These are phyloP conservation scores for Anthonomus grandis DNA, from an alignment of 1,140 invertebrate species.

Conservation along the genomic window DNA sequence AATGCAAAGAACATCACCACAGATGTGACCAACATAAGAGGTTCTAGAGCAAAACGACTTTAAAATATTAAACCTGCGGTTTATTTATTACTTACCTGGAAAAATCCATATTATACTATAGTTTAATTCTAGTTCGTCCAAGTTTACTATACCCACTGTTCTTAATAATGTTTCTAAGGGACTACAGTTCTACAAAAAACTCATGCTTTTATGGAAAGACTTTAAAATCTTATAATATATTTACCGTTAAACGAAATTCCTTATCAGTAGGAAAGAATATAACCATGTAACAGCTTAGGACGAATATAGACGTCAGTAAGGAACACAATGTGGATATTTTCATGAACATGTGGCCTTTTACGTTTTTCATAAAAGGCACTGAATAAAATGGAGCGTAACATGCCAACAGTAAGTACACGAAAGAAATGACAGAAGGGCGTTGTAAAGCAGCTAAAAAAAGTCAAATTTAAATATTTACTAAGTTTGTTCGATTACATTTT, in stretches of 20 bases:
- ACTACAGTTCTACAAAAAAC: slow-evolving; percentile 13
- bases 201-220: neutral
- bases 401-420: slow-evolving; percentile 12
- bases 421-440: slow-evolving; percentile 11
- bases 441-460: slow-evolving; percentile 16
- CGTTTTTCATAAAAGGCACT: slow-evolving; percentile 12
- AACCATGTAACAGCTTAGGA: slow-evolving; percentile 12
- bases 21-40: slow-evolving; percentile 11
- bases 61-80: neutral
- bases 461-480: neutral
- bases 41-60: slow-evolving; percentile 2
- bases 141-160: slow-evolving; percentile 16
- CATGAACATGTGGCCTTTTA: slow-evolving; percentile 10
- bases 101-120: slow-evolving; percentile 5
- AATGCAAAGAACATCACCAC: slow-evolving; percentile 1
- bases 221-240: neutral
- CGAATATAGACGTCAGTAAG: slow-evolving; percentile 1
- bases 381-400: slow-evolving; percentile 23
- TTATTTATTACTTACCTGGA: slow-evolving; percentile 5
- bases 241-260: slow-evolving; percentile 5
- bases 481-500: too few species aligned
- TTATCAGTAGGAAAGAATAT: neutral
- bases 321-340: slow-evolving; percentile 10
- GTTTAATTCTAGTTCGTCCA: neutral
- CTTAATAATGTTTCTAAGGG: slow-evolving; percentile 8